Conservation (phyloP, 2,113 vertebrate genomes). For the Potamarius usumacintae region DNA sequence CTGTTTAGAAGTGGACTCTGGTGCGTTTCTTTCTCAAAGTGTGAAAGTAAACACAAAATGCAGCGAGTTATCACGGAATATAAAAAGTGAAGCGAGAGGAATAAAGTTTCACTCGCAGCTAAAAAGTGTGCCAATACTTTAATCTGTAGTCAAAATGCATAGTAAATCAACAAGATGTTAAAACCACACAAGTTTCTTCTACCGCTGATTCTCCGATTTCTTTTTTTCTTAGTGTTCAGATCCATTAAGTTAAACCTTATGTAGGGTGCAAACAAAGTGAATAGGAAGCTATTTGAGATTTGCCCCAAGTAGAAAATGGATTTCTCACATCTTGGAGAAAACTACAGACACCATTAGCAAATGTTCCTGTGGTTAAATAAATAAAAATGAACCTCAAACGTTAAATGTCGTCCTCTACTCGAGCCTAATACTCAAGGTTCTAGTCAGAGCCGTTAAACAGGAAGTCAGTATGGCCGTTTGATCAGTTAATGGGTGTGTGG, state of each 20-base stretch:
- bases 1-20: too few relatives aligned
- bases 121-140: too few relatives aligned
- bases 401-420: not conserved
- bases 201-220: not conserved
- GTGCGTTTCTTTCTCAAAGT: too few relatives aligned
- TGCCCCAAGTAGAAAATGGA: not conserved
- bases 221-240: not conserved
- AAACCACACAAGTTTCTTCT: not conserved
- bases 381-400: not conserved
- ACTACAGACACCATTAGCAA: not conserved
- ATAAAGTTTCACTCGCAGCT: not conserved
- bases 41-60: not conserved
- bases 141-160: not conserved
- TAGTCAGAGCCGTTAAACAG: not conserved
- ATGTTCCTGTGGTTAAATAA: not conserved
- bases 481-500: not conserved
- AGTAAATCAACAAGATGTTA: not conserved
- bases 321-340: not conserved
- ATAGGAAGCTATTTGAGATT: not conserved
- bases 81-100: not conserved
- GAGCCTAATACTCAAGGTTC: not conserved
- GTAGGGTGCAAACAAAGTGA: not conserved
- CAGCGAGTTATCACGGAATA: not conserved
- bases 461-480: not conserved
- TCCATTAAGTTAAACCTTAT: not conserved